A percentile compares a stretch with the other conserved stretches of the same genome.
Conservation (phyloP, 30 jellyfish, hydroid and myxozoan genomes). For the Hydractinia echinata region DNA sequence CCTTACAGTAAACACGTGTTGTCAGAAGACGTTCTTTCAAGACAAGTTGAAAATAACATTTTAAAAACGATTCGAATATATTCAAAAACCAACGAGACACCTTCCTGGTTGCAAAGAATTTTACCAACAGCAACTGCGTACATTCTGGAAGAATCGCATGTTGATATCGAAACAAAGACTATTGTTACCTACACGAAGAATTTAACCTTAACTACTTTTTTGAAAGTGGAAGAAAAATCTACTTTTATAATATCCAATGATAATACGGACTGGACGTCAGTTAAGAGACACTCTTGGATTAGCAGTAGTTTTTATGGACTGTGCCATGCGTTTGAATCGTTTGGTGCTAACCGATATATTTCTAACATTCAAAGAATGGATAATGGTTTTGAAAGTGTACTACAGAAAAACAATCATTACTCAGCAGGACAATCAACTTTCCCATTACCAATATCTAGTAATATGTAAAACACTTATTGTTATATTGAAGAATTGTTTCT, state of each 20-base stretch:
- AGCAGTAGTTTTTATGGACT: conserved; percentile 23
- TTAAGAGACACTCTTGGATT: conserved; percentile 27
- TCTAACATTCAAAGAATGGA: conserved; percentile 31
- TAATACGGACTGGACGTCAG: conserved; percentile 16
- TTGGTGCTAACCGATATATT: conserved; percentile 18
- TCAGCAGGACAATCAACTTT: not conserved
- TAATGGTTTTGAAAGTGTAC: conserved; percentile 18
- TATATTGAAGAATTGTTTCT: too few species aligned
- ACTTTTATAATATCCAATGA: conserved; percentile 11
- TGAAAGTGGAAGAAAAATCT: conserved; percentile 27
- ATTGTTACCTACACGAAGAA: conserved; percentile 23
- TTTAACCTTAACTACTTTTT: conserved; percentile 1
- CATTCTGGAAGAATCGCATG: conserved; percentile 40
- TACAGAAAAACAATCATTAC: not conserved
- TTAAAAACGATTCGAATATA: conserved; percentile 21
- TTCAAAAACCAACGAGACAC: conserved; percentile 27
- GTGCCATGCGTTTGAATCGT: conserved; percentile 23
- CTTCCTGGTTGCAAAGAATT: conserved; percentile 20
- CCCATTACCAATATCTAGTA: not conserved
- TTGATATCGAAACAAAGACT: not conserved
- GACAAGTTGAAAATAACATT: conserved; percentile 25
- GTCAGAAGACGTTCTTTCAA: conserved; percentile 34
- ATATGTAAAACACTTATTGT: not conserved
- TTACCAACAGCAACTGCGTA: conserved; percentile 30
- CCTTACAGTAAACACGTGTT: conserved; percentile 38